Evolutionary conservation across 2,113 vertebrate genomes (phyloP), one percentile per base, ranked within the genome.

Genomic region (Mormoops blainvillei): DNA sequence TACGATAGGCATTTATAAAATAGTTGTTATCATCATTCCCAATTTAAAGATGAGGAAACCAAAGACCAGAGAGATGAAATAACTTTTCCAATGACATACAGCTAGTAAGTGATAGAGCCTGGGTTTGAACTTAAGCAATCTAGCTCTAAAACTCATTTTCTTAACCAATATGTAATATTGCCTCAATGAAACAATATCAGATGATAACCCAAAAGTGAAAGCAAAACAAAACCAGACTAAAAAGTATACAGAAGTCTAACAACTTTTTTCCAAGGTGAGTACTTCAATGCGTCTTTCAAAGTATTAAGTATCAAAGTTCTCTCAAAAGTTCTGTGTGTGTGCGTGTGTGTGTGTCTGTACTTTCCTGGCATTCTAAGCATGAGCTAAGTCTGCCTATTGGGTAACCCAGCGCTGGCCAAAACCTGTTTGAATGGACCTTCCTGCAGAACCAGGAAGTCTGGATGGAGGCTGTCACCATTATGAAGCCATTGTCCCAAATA

Each of bases 191-290:
- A 87, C 4, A 50, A 16, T 80, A 38, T 81, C 78, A 87, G 38
- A 91, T 88, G 81, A 63, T 61, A 92, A 67, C 9, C 26, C 33
- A n/a, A 41, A 71, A 83, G 52, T 84, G 91, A 97, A 88, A 97
- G 36, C 38, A 84, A 92, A 70, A 80, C 28, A 77, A 94, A 94
- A 58, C 9, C 50, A 71, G 36, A 38, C 48, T 80, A 73, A 93
- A 56, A 93, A n/a, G n/a, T 78, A 2, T 67, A 10, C 54, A 61
- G 78, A 89, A 50, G 58, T 36, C 38, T 74, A 63, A 36, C 83
- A 58, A 83, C 41, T 58, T 73, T 93, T 94, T 82, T 56, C 43
- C n/a, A 36, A 16, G 15, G 74, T 16, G 13, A 86, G 54, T 38
- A 48, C 16, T 45, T 68, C 70, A 70, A 24, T 63, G 12, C 4